phyloP scores from a whole-genome alignment of 2,888 invertebrate genomes.

The Melanotus villosus region DNA sequence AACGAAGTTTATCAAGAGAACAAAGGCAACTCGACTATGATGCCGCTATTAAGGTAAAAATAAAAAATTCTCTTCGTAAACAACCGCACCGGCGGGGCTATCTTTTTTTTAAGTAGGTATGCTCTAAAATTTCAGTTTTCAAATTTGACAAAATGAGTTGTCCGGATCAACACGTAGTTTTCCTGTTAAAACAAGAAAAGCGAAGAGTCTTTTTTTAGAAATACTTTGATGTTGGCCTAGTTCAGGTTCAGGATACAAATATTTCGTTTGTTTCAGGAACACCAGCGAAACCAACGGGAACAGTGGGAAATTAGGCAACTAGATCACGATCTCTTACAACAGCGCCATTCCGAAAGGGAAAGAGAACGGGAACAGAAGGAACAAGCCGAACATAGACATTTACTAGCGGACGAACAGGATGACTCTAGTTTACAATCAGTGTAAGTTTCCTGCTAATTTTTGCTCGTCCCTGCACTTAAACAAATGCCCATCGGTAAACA shows the following conservation, averaged over 20 bases:
- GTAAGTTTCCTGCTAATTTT: slow-evolving; percentile 56
- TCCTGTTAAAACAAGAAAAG: not conserved
- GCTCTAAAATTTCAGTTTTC: too few species aligned
- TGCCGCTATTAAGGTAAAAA: slow-evolving; percentile 73
- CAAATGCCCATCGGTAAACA: not conserved
- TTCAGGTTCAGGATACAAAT: not conserved
- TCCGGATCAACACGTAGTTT: not conserved
- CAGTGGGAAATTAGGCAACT: slow-evolving; percentile 74
- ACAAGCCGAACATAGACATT: slow-evolving; percentile 67
- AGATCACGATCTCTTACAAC: slow-evolving; percentile 75
- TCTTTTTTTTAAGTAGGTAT: too few species aligned
- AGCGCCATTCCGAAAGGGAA: slow-evolving; percentile 74
- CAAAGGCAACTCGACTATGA: slow-evolving; percentile 77
- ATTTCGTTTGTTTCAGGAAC: slow-evolving; percentile 60
- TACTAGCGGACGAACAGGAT: slow-evolving; percentile 62
- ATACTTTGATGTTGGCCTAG: slow-evolving; percentile 2
- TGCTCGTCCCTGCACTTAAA: too few species aligned
- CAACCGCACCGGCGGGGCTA: too few species aligned
- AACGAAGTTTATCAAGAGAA: slow-evolving; percentile 70
- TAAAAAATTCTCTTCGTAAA: too few species aligned
- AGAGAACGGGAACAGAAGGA: slow-evolving; percentile 73
- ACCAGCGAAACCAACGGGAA: slow-evolving; percentile 74
- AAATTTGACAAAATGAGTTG: too few species aligned
- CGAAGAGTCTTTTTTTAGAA: not conserved
- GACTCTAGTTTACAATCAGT: slow-evolving; percentile 60